phyloP scores from a whole-genome alignment of 2,888 invertebrate species.

The Dione vanillae region DNA sequence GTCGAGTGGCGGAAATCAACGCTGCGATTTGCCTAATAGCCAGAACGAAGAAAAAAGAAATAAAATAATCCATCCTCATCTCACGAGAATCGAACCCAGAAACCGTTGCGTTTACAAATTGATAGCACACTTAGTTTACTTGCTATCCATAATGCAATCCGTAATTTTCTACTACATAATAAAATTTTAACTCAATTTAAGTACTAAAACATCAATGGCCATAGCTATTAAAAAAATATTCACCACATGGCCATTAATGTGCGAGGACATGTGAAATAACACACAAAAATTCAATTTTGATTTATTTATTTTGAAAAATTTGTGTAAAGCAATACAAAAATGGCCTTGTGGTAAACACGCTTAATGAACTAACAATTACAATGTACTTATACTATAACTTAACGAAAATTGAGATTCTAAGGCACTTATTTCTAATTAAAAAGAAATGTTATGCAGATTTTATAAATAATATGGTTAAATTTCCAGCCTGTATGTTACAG shows the following conservation, averaged over 20 bases:
- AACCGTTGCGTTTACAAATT: neutral
- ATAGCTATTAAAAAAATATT: constrained; percentile 57
- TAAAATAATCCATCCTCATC: neutral
- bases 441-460: constrained; percentile 30
- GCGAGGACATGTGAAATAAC: constrained; percentile 68
- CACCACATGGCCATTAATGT: constrained; percentile 80
- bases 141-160: too few species aligned
- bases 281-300: constrained; percentile 59
- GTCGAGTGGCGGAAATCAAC: too few species aligned
- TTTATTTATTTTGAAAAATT: constrained; percentile 64
- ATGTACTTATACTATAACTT: constrained; percentile 46
- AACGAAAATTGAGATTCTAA: constrained; percentile 48
- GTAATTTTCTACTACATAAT: too few species aligned
- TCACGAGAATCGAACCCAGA: neutral
- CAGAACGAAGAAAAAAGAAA: neutral
- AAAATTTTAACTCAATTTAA: neutral
- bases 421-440: constrained; percentile 51
- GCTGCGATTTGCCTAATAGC: neutral
- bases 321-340: constrained; percentile 72
- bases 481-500: too few species aligned
- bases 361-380: constrained; percentile 26
- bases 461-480: neutral
- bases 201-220: constrained; percentile 71
- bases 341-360: constrained; percentile 77
- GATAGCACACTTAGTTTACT: too few species aligned